Conservation (phyloP, 2,888 invertebrate genomes). For the Epinotia brunnichana region DNA sequence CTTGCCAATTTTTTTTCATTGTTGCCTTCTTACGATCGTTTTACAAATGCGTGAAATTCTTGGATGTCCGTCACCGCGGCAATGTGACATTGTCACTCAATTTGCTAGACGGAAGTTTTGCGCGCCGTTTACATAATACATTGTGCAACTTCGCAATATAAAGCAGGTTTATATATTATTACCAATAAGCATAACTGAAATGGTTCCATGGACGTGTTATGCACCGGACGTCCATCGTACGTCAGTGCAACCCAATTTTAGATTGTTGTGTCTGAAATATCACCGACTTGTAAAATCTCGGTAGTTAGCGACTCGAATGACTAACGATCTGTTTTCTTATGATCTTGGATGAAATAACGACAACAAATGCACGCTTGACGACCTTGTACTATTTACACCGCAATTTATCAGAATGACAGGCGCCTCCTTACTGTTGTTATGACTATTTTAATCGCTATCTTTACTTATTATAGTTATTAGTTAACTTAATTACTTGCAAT, state of each 20-base stretch:
- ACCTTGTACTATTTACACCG: constrained; percentile 40
- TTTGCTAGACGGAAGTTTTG: constrained; percentile 58
- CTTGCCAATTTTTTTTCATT: constrained; percentile 76
- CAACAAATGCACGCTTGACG: constrained; percentile 19
- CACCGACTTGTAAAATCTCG: constrained; percentile 59
- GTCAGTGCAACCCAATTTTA: constrained; percentile 71
- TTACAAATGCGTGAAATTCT: constrained; percentile 66
- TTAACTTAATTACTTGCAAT: constrained; percentile 27
- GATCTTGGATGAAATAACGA: constrained; percentile 26
- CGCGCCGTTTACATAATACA: constrained; percentile 46
- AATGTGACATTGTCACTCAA: constrained; percentile 64
- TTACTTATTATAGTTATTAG: constrained; percentile 15
- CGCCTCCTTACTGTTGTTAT: constrained; percentile 32
- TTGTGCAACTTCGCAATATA: constrained; percentile 51
- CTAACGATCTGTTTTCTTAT: constrained; percentile 52
- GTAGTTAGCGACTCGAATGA: constrained; percentile 55
- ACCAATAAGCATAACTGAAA: constrained; percentile 51
- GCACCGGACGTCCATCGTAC: constrained; percentile 59
- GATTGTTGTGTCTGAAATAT: constrained; percentile 65
- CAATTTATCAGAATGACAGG: constrained; percentile 24
- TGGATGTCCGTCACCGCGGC: constrained; percentile 59
- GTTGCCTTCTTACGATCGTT: constrained; percentile 62
- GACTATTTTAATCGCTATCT: constrained; percentile 11
- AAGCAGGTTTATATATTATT: constrained; percentile 61
- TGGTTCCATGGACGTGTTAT: constrained; percentile 59